A percentile compares a stretch with the other conserved stretches of the same genome.
Evolutionary conservation across 2,888 invertebrate genomes (phyloP).

Genomic region (Eurytoma adleriae): DNA sequence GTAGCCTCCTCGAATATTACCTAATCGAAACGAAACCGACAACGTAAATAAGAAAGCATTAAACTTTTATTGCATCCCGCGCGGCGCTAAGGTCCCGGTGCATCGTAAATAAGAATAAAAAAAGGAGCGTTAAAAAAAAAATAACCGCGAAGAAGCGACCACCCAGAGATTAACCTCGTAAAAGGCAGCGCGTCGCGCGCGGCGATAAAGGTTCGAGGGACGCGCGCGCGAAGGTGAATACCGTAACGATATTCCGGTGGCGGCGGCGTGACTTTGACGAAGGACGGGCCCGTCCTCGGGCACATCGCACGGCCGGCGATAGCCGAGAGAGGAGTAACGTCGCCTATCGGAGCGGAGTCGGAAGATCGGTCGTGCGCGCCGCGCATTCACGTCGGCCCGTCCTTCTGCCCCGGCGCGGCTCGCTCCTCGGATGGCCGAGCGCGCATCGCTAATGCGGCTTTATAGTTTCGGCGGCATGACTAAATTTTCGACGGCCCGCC

Average conservation of each 20-base stretch:
- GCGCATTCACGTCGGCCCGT: too few relatives aligned
- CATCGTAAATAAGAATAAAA: background rate
- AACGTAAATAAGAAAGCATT: background rate
- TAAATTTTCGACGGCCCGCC: too few relatives aligned
- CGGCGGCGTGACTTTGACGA: conserved; percentile 30
- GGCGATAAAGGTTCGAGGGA: background rate
- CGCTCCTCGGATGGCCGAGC: too few relatives aligned
- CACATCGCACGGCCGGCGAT: conserved; percentile 6
- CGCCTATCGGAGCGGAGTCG: background rate
- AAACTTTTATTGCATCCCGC: background rate
- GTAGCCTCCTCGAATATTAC: too few relatives aligned
- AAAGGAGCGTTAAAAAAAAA: too few relatives aligned
- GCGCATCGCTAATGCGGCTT: too few relatives aligned
- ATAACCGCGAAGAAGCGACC: background rate
- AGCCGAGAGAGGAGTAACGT: background rate
- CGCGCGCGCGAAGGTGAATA: background rate
- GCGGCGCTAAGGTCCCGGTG: background rate
- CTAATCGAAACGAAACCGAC: too few relatives aligned
- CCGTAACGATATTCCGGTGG: conserved; percentile 18
- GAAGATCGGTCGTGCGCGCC: background rate
- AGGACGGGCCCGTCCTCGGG: conserved; percentile 1
- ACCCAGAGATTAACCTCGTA: conserved; percentile 17
- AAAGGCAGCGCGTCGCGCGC: background rate
- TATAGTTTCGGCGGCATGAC: too few relatives aligned
- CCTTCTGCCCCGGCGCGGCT: too few relatives aligned